Percentiles rank a stretch among this genome's conserved stretches.
Evolutionary conservation across 2,888 invertebrate genomes (phyloP).

Genomic region (Oegoconia quadripuncta): DNA sequence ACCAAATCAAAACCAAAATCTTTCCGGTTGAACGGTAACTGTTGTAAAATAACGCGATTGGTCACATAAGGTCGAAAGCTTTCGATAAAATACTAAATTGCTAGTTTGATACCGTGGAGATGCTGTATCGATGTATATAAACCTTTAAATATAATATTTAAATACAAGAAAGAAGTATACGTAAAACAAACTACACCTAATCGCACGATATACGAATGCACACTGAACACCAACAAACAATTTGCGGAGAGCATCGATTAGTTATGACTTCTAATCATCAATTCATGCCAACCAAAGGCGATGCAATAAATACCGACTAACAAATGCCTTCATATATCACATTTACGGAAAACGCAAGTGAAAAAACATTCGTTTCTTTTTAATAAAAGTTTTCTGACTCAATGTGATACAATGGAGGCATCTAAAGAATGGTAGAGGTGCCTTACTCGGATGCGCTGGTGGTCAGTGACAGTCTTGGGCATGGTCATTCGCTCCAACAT

Average conservation of each 20-base stretch:
- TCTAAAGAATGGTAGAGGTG: conserved; percentile 42
- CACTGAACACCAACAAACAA: conserved; percentile 76
- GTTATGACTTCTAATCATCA: conserved; percentile 48
- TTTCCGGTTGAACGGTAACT: no score
- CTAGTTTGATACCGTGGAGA: no score
- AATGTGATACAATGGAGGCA: conserved; percentile 46
- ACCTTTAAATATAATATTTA: no score
- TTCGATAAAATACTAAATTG: no score
- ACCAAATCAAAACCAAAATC: no score
- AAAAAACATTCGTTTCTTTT: conserved; percentile 8
- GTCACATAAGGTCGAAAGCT: no score
- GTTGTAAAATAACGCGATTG: no score
- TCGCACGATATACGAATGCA: conserved; percentile 51
- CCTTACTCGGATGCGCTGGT: conserved; percentile 96
- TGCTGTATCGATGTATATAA: no score
- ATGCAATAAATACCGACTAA: conserved; percentile 31
- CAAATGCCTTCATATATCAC: conserved; percentile 54
- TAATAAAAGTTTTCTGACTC: not conserved
- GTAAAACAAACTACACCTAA: conserved; percentile 41
- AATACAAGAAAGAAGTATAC: conserved; percentile 9
- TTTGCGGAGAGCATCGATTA: conserved; percentile 47
- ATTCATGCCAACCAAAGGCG: conserved; percentile 61
- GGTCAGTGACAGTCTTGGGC: conserved; percentile 90
- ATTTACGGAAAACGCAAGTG: no score
- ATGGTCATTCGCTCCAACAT: conserved; percentile 94